These are phyloP conservation scores for Cheilosia vernalis DNA, from an alignment of 2,888 invertebrate genomes.

Conservation along the genomic window DNA sequence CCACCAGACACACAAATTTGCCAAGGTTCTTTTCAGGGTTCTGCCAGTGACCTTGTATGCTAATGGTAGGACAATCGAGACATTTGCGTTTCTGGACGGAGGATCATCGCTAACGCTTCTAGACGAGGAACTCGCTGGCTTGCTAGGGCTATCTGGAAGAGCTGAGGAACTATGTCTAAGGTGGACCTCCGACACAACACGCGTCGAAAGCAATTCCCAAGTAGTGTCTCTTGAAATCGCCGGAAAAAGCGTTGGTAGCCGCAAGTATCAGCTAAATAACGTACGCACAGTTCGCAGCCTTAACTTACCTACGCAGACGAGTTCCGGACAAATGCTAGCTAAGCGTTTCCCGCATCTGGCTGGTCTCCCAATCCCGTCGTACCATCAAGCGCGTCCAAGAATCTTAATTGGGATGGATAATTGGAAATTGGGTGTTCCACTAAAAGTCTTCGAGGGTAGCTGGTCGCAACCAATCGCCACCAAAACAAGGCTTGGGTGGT, in stretches of 20 bases:
- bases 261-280: neutral
- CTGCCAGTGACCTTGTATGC: too few species aligned
- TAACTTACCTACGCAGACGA: neutral
- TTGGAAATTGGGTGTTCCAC: too few species aligned
- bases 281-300: slow-evolving; percentile 1
- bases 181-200: too few species aligned
- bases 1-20: too few species aligned
- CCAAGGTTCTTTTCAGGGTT: too few species aligned
- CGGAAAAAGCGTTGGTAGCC: neutral
- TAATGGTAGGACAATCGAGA: too few species aligned
- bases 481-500: slow-evolving; percentile 30
- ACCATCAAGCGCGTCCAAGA: neutral
- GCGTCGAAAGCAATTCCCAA: too few species aligned
- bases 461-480: slow-evolving; percentile 18
- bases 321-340: neutral
- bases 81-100: too few species aligned
- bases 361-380: neutral
- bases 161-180: neutral
- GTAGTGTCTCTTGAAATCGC: too few species aligned
- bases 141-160: neutral
- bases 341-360: neutral
- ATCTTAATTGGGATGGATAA: too few species aligned
- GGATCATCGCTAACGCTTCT: too few species aligned
- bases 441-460: neutral
- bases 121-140: neutral